A percentile compares a stretch with the other conserved stretches of the same genome.
These are phyloP conservation scores for Etheostoma nigrum DNA, from an alignment of 2,797 vertebrate species.

Conservation along the genomic window DNA sequence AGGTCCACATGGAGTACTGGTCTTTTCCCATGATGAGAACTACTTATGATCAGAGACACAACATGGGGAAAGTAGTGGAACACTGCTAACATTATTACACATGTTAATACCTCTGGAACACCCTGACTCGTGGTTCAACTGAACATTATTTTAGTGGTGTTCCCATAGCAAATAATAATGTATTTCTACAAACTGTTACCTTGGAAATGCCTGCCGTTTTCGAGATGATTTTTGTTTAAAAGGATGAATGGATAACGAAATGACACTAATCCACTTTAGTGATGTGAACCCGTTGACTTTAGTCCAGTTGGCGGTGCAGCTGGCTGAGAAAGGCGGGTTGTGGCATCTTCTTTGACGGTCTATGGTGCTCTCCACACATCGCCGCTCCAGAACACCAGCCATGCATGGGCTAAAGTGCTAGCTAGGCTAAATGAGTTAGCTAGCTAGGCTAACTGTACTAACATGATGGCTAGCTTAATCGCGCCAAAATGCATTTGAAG, in stretches of 20 bases:
- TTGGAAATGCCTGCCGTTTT: not conserved
- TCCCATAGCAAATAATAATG: not conserved
- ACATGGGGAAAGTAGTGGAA: too few species aligned
- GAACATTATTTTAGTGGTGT: too few species aligned
- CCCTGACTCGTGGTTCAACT: not conserved
- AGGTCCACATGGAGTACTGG: not conserved
- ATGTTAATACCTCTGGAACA: not conserved
- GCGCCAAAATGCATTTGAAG: not conserved
- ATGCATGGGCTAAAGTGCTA: too few species aligned
- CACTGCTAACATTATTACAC: too few species aligned
- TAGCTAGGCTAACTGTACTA: not conserved
- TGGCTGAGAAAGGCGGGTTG: conserved; percentile 64
- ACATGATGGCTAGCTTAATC: not conserved
- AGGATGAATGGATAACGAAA: too few species aligned
- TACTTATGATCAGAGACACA: too few species aligned
- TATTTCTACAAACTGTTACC: not conserved
- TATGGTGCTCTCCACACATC: conserved; percentile 13
- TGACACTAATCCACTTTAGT: rapidly evolving
- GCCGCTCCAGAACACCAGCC: conserved; percentile 25
- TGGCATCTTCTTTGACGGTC: not conserved
- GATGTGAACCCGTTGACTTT: not conserved
- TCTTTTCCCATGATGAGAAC: not conserved
- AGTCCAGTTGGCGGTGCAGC: not conserved
- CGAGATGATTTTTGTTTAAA: not conserved
- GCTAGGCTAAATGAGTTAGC: not conserved